phyloP scores from a whole-genome alignment of 37 sponge, comb jelly and placozoan genomes.

The Geodia barretti region DNA sequence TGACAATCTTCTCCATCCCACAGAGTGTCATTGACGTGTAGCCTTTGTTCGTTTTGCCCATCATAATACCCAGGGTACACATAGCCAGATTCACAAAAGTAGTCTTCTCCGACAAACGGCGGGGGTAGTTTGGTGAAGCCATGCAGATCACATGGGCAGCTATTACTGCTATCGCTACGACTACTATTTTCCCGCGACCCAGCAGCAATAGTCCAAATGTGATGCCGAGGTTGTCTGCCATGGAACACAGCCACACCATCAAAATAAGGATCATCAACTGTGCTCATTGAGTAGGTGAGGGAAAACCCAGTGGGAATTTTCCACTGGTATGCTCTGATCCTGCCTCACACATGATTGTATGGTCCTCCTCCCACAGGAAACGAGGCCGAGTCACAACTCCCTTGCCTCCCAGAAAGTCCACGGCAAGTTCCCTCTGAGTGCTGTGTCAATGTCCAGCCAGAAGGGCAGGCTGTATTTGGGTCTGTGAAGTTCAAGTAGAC shows the following conservation, averaged over 20 bases:
- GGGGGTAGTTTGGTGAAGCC: not conserved
- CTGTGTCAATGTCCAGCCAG: not conserved
- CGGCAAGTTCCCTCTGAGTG: not conserved
- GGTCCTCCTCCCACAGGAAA: not conserved
- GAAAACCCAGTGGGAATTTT: not conserved
- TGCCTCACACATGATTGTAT: not conserved
- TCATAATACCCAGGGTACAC: not conserved
- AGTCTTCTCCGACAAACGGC: constrained; percentile 18
- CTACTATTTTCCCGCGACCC: not conserved
- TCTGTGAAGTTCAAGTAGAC: constrained; percentile 10
- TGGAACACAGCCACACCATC: constrained; percentile 9
- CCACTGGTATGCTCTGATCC: not conserved
- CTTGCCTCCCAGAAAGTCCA: not conserved
- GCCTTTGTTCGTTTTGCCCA: not conserved
- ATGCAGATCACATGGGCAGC: constrained; percentile 33
- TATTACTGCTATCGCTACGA: not conserved
- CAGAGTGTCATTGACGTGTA: constrained; percentile 9
- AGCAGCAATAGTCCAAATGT: constrained; percentile 21
- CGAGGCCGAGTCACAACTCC: not conserved
- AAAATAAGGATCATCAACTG: not conserved
- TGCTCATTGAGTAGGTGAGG: not conserved
- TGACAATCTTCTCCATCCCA: constrained; percentile 34
- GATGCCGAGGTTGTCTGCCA: constrained; percentile 11
- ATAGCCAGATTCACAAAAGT: constrained; percentile 28
- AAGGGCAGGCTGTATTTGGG: not conserved